A percentile compares a stretch with the other conserved stretches of the same genome.
phyloP scores from a whole-genome alignment of 2,113 vertebrate genomes.

The Oceanodroma tethys region DNA sequence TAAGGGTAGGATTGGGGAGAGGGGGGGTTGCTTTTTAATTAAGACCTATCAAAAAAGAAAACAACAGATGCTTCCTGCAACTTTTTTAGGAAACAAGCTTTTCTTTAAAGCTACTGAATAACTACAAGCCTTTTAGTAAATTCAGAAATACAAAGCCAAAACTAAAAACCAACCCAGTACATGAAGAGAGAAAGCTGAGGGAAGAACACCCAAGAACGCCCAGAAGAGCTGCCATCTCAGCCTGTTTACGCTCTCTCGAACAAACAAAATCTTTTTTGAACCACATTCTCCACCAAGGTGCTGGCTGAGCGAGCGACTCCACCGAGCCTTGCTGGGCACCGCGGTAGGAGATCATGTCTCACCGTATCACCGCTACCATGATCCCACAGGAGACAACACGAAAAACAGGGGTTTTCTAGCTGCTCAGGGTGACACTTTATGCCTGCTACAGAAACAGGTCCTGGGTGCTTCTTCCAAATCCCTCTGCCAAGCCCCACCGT shows the following conservation, averaged over 20 bases:
- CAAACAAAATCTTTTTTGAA: background rate
- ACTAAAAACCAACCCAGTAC: background rate
- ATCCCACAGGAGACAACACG: background rate
- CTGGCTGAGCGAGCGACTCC: background rate
- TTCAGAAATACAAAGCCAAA: background rate
- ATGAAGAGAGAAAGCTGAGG: background rate
- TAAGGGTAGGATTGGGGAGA: background rate
- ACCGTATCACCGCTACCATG: rapidly evolving
- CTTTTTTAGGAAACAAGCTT: background rate
- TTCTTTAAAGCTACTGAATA: background rate
- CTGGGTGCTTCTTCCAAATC: background rate
- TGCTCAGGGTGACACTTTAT: background rate
- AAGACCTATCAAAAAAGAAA: background rate
- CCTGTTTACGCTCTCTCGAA: rapidly evolving
- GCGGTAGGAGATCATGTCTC: rapidly evolving
- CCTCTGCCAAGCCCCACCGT: background rate
- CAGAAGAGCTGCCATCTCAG: background rate
- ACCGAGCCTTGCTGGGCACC: rapidly evolving
- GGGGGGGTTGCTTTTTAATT: background rate
- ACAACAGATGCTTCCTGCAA: background rate
- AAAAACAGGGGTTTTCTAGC: background rate
- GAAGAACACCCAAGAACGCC: background rate
- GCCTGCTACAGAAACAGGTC: background rate
- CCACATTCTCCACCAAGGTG: rapidly evolving
- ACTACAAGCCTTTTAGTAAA: background rate